phyloP scores from a whole-genome alignment of 2,797 vertebrate genomes.

The Geotrypetes seraphini region DNA sequence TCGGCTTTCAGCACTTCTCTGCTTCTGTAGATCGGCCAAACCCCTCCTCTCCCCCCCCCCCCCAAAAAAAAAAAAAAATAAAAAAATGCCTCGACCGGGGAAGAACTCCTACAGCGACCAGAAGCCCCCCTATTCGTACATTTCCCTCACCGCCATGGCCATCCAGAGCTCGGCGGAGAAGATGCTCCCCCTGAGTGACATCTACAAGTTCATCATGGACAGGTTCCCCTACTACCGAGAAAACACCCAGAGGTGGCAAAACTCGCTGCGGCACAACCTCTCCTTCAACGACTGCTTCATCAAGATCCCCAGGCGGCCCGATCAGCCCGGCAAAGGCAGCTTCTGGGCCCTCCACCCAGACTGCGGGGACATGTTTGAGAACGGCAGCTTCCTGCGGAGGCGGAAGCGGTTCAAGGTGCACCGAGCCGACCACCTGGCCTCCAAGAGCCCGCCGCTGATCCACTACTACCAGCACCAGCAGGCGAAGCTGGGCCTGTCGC shows the following conservation, averaged over 20 bases:
- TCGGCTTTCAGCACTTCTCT: too few relatives aligned
- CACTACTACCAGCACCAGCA: constrained; percentile 78
- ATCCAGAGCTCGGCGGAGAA: constrained; percentile 85
- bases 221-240: constrained; percentile 89
- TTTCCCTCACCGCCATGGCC: constrained; percentile 88
- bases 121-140: constrained; percentile 89
- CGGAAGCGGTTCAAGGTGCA: constrained; percentile 85
- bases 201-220: constrained; percentile 94
- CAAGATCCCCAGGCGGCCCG: constrained; percentile 82
- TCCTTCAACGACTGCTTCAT: constrained; percentile 94
- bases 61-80: too few relatives aligned
- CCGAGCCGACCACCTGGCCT: constrained; percentile 60
- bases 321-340: constrained; percentile 85
- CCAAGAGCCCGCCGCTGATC: constrained; percentile 73
- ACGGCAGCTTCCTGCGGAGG: constrained; percentile 84
- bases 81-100: constrained; percentile 88
- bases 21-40: too few relatives aligned
- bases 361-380: constrained; percentile 94
- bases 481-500: constrained; percentile 56
- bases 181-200: constrained; percentile 89
- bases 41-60: too few relatives aligned
- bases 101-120: constrained; percentile 95
- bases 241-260: constrained; percentile 90
- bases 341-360: constrained; percentile 91
- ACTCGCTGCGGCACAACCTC: constrained; percentile 84